Percentiles rank a stretch among this genome's conserved stretches.
Conservation (phyloP, 2,113 vertebrate species). For the Muntiacus reevesi region DNA sequence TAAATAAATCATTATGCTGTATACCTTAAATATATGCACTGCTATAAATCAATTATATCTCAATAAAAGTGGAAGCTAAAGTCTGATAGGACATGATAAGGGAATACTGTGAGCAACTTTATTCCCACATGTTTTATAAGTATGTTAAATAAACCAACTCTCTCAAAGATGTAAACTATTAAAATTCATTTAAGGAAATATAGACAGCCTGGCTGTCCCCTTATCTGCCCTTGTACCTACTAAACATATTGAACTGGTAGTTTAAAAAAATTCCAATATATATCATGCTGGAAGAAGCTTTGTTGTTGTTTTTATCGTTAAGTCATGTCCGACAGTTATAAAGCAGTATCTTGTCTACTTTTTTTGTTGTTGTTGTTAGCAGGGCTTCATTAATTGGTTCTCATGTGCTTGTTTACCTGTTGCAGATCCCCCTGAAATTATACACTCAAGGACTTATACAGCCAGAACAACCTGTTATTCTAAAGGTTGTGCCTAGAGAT, state of each 20-base stretch:
- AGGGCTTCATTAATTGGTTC: slow-evolving; percentile 27
- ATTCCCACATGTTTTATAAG: neutral
- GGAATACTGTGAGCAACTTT: neutral
- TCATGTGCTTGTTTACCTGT: neutral
- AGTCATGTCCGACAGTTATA: neutral
- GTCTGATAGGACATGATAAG: neutral
- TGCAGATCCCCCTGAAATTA: slow-evolving; percentile 48
- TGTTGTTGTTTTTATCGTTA: neutral
- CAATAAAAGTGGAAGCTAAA: neutral
- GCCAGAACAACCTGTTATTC: slow-evolving; percentile 50
- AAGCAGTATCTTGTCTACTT: neutral
- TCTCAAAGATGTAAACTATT: neutral
- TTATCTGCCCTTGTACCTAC: neutral
- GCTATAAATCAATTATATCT: neutral
- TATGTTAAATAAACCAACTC: neutral
- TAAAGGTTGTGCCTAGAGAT: neutral
- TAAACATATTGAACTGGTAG: neutral
- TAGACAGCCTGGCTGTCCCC: neutral
- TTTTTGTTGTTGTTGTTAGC: neutral
- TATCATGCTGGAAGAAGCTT: slow-evolving; percentile 16
- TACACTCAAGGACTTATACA: neutral
- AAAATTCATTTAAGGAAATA: neutral
- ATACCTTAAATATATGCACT: neutral
- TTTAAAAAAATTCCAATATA: neutral
- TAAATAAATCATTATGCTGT: neutral